Evolutionary conservation across 2,113 vertebrate genomes (phyloP), one percentile per base, ranked within the genome.

Genomic region (Petrocephalus microphthalmus): DNA sequence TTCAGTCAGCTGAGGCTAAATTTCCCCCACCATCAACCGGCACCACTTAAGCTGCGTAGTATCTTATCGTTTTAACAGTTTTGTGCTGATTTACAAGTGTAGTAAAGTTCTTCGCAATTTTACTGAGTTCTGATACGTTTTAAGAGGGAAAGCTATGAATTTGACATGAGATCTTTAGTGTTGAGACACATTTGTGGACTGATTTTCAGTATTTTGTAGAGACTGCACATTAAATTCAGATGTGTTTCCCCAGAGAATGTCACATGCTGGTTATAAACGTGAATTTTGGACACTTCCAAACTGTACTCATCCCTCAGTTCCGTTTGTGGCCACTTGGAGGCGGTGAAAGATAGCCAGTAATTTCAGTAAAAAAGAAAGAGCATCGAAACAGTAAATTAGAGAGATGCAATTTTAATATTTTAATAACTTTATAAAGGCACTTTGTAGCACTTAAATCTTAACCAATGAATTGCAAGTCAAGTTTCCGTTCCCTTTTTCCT

Each of bases 391-490:
- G 90, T 92, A 85, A 90, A 89, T 91, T 92, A 88, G 90, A 91
- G 84, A 93, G 90, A 93, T 92, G 94, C 91, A 92, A 92, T 92
- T 94, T 92, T 92, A 94, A 91, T 94, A 94, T 94, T 95, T 96
- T 96, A 95, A 94, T 96, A 93, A 94, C 93, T 94, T 94, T 96
- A 95, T 94, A 95, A 94, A 97, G 96, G 95, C 95, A 95, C 95
- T 96, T 96, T 92, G 94, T 92, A 95, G 95, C 95, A 96, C 94
- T 94, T 93, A 94, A 93, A 95, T 95, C 96, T 95, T 94, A 93
- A 93, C 94, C 95, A 91, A 93, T 93, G 91, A 93, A 91, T 90
- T 90, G 94, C 92, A 91, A 93, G 95, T 95, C 93, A 95, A 94
- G 96, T 95, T 94, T 91, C 92, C 95, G 89, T 95, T 94, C 93